A percentile compares a stretch with the other conserved stretches of the same genome.
These are phyloP conservation scores for Oryzias woworae DNA, from an alignment of 2,113 vertebrate species.

Conservation along the genomic window DNA sequence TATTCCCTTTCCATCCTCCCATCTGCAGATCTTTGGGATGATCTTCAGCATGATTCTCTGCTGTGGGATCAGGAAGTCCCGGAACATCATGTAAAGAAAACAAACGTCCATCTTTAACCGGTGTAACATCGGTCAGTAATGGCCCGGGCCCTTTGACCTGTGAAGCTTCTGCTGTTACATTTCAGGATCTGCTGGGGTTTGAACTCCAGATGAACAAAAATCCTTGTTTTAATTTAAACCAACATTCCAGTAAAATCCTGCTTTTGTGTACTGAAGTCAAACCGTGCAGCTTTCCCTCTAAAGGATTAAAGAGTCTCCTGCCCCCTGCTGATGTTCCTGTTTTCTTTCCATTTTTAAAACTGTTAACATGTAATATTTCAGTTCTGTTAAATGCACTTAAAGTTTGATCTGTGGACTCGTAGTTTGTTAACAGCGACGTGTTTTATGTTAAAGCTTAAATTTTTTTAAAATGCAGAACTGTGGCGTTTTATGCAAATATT, in stretches of 20 bases:
- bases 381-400: slow-evolving; percentile 13
- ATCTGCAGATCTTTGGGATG: slow-evolving; percentile 91
- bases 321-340: neutral
- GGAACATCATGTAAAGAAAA: slow-evolving; percentile 82
- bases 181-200: neutral
- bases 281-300: too few species aligned
- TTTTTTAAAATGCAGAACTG: slow-evolving; percentile 24
- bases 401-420: slow-evolving; percentile 4
- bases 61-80: slow-evolving; percentile 87
- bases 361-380: neutral
- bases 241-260: too few species aligned
- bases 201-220: neutral
- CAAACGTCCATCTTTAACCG: slow-evolving; percentile 11
- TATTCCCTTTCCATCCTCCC: neutral
- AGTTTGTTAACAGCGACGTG: slow-evolving; percentile 30
- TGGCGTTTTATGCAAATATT: slow-evolving; percentile 61
- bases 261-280: too few species aligned
- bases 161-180: slow-evolving; percentile 18
- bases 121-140: slow-evolving; percentile 15
- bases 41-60: slow-evolving; percentile 96
- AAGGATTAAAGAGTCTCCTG: slow-evolving; percentile 1
- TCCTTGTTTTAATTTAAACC: neutral
- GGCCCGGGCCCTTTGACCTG: slow-evolving; percentile 3
- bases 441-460: slow-evolving; percentile 26
- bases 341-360: neutral